A percentile compares a stretch with the other conserved stretches of the same genome.
These are phyloP conservation scores for Daubentonia madagascariensis DNA, from an alignment of 2,113 vertebrate species.

Conservation along the genomic window DNA sequence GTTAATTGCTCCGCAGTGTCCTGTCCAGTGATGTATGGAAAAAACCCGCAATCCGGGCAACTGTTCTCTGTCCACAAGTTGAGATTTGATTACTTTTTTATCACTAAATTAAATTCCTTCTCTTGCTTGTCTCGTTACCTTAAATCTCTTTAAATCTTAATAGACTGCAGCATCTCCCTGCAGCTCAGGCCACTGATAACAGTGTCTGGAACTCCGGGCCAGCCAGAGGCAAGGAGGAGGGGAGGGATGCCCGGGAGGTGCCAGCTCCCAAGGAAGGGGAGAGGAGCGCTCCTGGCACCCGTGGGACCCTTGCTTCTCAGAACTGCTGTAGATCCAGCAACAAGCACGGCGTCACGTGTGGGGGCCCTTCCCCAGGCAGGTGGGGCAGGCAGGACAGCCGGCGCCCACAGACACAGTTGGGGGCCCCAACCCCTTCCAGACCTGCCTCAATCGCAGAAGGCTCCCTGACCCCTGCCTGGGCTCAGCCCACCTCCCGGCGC, in stretches of 20 bases:
- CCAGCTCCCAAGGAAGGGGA: too few species aligned
- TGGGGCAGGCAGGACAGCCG: neutral
- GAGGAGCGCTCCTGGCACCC: neutral
- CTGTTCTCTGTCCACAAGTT: slow-evolving; percentile 59
- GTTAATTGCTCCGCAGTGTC: slow-evolving; percentile 62
- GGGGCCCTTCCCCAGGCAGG: neutral
- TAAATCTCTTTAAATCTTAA: slow-evolving; percentile 72
- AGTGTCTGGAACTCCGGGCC: neutral
- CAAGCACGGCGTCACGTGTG: neutral
- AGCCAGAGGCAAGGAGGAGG: neutral
- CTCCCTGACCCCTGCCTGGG: neutral
- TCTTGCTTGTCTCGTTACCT: slow-evolving; percentile 43
- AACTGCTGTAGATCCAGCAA: neutral
- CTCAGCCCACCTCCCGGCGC: neutral
- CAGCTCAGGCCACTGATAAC: slow-evolving; percentile 30
- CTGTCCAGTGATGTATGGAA: slow-evolving; percentile 67
- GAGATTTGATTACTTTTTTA: slow-evolving; percentile 80
- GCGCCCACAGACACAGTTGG: neutral
- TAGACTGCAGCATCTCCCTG: slow-evolving; percentile 52
- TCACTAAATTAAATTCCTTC: slow-evolving; percentile 67
- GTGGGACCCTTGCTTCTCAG: neutral
- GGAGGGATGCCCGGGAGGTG: neutral
- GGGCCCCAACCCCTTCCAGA: neutral
- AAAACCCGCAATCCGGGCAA: slow-evolving; percentile 4
- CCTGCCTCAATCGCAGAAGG: fast-evolving